Base-by-base conservation (phyloP, 1,140 invertebrate genomes). In the Tigriopus japonicus region DNA sequence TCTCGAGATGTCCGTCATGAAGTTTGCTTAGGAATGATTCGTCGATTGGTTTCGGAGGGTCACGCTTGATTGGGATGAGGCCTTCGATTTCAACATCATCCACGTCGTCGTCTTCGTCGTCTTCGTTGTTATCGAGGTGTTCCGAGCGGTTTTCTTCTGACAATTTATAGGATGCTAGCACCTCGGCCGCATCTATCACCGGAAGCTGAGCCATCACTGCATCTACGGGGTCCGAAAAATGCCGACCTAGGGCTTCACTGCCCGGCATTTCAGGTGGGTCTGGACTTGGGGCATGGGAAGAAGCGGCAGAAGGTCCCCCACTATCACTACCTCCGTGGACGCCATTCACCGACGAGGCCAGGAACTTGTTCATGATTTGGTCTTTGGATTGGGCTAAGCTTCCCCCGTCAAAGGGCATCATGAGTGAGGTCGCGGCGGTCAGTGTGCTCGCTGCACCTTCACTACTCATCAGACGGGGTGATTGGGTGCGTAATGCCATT, bases 341-440 rank as follows among this genome's bases (percentile, higher is more conserved):
- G 23, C 41, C 21, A 15, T 41, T 42, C 24, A 35, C 2, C 52
- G 52, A 52, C 6, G 49, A 53, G 17, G 19, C 45, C 21, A 61
- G 53, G 59, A 61, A 61, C 21, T 52, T 15, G 43, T 49, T 61
- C 59, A 61, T 61, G 3, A 61, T 24, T 40, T 61, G 17, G 15
- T 17, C 19, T 15, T 61, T 61, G 53, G 43, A 54, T 40, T 61
- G 49, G 58, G 12, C 24, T 17, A 55, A 12, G 28, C 15, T 60
- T n/a, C 40, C 23, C 19, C 43, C 23, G 58, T 35, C 19, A 23
- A 28, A 23, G 21, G 21, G 21, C 35, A 54, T 54, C 24, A 49
- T 49, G 2, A 49, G 6, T 2, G 19, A 49, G 12, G 19, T 15
- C 45, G 19, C 21, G 45, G 19, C 21, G 45, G 3, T 49, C 2